Evolutionary conservation across 64 coral and sea anemone genomes (phyloP).

Genomic region (Actinia tenebrosa): DNA sequence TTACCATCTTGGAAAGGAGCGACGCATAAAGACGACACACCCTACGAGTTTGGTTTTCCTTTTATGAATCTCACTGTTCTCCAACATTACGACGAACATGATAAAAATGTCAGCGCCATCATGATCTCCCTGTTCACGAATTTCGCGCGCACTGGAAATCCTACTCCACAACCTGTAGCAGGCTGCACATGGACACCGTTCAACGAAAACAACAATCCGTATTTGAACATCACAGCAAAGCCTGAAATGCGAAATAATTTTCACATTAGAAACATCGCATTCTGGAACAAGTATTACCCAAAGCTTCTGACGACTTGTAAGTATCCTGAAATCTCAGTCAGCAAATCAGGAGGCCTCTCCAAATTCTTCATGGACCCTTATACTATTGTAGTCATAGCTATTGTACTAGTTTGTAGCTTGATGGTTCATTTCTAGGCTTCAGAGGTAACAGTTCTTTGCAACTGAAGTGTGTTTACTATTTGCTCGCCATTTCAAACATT

Average conservation of each 20-base stretch:
- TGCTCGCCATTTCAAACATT: no score
- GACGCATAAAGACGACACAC: conserved; percentile 64
- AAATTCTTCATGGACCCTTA: not conserved
- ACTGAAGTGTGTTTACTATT: no score
- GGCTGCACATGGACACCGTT: conserved; percentile 43
- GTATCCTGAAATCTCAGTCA: not conserved
- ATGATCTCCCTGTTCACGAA: conserved; percentile 67
- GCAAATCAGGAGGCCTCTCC: not conserved
- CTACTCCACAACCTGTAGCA: conserved; percentile 23
- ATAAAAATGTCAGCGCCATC: conserved; percentile 60
- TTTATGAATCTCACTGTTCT: conserved; percentile 50
- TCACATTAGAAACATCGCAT: conserved; percentile 26
- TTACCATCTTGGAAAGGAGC: conserved; percentile 48
- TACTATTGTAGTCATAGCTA: not conserved
- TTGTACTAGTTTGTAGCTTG: not conserved
- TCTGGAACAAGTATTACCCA: conserved; percentile 77
- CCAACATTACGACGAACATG: conserved; percentile 50
- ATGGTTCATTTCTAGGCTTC: not conserved
- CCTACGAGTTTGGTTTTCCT: conserved; percentile 71
- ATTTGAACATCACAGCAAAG: conserved; percentile 25
- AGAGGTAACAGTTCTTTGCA: no score
- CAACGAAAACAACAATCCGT: conserved; percentile 19
- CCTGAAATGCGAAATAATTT: conserved; percentile 41
- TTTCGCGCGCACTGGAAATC: conserved; percentile 69
- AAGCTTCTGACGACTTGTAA: conserved; percentile 6